Conservation (phyloP, 1,140 invertebrate genomes). For the Eupristina koningsbergeri region DNA sequence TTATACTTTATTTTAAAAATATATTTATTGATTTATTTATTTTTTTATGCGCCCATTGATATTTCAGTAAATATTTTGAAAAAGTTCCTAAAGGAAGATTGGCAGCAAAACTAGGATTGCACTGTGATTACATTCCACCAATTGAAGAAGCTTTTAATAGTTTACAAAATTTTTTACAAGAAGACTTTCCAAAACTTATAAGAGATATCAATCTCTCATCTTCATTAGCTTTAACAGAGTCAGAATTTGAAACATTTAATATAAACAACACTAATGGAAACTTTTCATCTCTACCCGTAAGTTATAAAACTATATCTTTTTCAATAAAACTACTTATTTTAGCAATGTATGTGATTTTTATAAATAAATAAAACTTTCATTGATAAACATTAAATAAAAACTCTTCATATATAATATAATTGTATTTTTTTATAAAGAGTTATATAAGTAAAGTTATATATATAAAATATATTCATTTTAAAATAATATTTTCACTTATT, state of each 20-base stretch:
- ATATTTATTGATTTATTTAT: not conserved
- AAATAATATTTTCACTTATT: too few relatives aligned
- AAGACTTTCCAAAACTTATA: conserved; percentile 69
- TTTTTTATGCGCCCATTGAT: conserved; percentile 3
- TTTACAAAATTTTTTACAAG: conserved; percentile 69
- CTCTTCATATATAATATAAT: too few relatives aligned
- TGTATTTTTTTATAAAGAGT: too few relatives aligned
- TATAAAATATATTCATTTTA: too few relatives aligned
- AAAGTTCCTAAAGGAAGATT: conserved; percentile 67
- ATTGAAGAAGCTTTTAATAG: conserved; percentile 69
- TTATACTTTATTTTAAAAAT: too few relatives aligned
- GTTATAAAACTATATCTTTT: conserved; percentile 3
- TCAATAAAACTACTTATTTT: too few relatives aligned
- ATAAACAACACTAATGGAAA: conserved; percentile 59
- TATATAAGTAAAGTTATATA: too few relatives aligned
- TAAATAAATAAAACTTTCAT: too few relatives aligned
- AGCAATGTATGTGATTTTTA: too few relatives aligned
- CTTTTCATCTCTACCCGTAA: conserved; percentile 71
- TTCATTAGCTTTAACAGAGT: conserved; percentile 50
- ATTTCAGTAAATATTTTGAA: conserved; percentile 63
- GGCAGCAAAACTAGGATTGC: conserved; percentile 62
- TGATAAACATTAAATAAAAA: too few relatives aligned
- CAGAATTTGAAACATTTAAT: conserved; percentile 29
- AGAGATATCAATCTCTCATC: conserved; percentile 66
- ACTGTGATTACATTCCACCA: conserved; percentile 68